Conservation (phyloP, 2,888 invertebrate species). For the Volucella inflata region DNA sequence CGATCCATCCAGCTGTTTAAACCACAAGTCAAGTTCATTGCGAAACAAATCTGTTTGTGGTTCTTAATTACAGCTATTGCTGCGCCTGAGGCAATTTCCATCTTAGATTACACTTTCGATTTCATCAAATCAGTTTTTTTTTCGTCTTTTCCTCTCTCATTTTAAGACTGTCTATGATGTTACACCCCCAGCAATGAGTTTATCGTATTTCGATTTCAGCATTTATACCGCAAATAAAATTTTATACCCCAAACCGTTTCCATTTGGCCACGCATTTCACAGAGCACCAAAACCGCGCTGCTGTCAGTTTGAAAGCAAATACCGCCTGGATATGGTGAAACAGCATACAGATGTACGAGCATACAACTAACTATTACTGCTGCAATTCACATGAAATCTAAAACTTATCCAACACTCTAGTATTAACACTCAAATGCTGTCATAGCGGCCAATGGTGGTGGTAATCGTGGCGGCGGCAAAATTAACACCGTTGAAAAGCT, state of each 20-base stretch:
- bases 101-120: constrained; percentile 57
- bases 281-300: constrained; percentile 3
- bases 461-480: background rate
- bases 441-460: constrained; percentile 1
- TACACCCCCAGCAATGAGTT: constrained; percentile 59
- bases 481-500: constrained; percentile 45
- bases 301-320: constrained; percentile 52
- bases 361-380: constrained; percentile 15
- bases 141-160: constrained; percentile 2
- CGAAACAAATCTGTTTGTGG: constrained; percentile 68
- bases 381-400: constrained; percentile 72
- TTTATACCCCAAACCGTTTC: constrained; percentile 43
- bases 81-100: constrained; percentile 58
- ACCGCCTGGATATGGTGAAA: constrained; percentile 54
- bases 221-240: constrained; percentile 55
- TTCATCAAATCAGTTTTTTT: constrained; percentile 58
- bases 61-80: constrained; percentile 66
- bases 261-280: constrained; percentile 30
- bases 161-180: constrained; percentile 2
- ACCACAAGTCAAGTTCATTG: constrained; percentile 75
- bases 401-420: constrained; percentile 60
- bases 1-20: constrained; percentile 1
- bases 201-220: constrained; percentile 70
- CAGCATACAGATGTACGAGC: background rate
- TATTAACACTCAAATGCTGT: constrained; percentile 33